Evolutionary conservation across 2,113 vertebrate genomes (phyloP).

Genomic region (Gallinago paraguaiae): DNA sequence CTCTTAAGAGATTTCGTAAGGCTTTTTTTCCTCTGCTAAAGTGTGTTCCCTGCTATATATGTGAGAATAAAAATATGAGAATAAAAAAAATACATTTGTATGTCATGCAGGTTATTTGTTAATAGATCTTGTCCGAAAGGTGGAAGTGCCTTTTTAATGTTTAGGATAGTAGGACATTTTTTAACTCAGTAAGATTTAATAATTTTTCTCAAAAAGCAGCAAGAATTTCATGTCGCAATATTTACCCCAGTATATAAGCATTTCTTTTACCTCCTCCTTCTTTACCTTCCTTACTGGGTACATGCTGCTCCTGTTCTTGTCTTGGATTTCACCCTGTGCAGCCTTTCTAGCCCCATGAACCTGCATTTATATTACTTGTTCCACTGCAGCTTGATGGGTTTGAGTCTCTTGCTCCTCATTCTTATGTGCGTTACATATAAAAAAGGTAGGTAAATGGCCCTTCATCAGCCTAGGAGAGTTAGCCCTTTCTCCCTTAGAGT

Average conservation of each 20-base stretch:
- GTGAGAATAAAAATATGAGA: not conserved
- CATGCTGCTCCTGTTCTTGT: rapidly evolving
- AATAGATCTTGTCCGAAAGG: not conserved
- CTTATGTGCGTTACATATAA: rapidly evolving
- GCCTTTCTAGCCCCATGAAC: not conserved
- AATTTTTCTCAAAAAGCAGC: not conserved
- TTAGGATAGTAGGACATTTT: not conserved
- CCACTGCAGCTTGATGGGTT: not conserved
- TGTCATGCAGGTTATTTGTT: not conserved
- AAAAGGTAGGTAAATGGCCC: not conserved
- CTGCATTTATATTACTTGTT: rapidly evolving
- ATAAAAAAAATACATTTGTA: not conserved
- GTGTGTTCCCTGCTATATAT: not conserved
- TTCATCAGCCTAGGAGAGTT: not conserved
- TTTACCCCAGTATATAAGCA: not conserved
- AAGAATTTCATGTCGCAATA: not conserved
- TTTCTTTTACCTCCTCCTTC: not conserved
- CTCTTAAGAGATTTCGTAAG: not conserved
- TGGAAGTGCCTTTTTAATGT: not conserved
- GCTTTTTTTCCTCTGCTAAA: not conserved
- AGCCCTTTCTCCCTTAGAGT: not conserved
- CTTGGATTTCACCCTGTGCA: not conserved
- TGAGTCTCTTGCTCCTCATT: not conserved
- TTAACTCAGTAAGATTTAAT: not conserved
- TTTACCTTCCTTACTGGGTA: not conserved